These are phyloP conservation scores for Schizopygopsis malacanthus DNA, from an alignment of 2,797 vertebrate genomes.

Conservation along the genomic window DNA sequence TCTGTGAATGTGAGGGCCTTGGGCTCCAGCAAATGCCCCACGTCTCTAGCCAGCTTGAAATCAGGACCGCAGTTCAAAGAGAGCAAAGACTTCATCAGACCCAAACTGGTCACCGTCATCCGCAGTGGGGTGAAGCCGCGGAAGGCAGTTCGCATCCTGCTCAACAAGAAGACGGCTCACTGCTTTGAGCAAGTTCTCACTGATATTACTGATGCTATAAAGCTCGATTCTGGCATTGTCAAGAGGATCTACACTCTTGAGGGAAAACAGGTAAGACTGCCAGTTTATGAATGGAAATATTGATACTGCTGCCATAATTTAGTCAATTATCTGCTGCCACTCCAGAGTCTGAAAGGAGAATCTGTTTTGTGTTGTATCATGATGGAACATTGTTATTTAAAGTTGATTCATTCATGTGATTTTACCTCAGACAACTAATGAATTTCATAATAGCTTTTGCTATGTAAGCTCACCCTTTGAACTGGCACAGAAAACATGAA, in stretches of 20 bases:
- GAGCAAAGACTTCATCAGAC: conserved; percentile 94
- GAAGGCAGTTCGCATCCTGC: conserved; percentile 92
- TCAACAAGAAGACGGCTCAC: conserved; percentile 98
- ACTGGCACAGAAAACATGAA: neutral
- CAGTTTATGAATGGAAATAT: neutral
- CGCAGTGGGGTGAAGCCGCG: conserved; percentile 94
- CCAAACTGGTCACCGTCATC: conserved; percentile 96
- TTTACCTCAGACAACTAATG: neutral
- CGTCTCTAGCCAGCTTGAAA: conserved; percentile 86
- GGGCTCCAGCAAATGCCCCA: conserved; percentile 79
- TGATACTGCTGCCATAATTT: neutral
- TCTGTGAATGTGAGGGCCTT: conserved; percentile 94
- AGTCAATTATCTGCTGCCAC: neutral
- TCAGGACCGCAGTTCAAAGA: conserved; percentile 79
- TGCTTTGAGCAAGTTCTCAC: conserved; percentile 97
- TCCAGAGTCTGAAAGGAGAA: neutral
- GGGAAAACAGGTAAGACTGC: conserved; percentile 89
- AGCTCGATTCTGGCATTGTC: conserved; percentile 95
- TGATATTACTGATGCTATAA: conserved; percentile 96
- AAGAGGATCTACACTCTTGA: conserved; percentile 95
- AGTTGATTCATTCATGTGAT: neutral
- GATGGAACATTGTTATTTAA: neutral
- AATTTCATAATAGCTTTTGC: neutral
- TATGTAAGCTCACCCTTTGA: conserved; percentile 8
- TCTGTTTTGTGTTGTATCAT: neutral